Base-by-base conservation (phyloP, 1,140 invertebrate genomes). In the Metopolophium dirhodum region DNA sequence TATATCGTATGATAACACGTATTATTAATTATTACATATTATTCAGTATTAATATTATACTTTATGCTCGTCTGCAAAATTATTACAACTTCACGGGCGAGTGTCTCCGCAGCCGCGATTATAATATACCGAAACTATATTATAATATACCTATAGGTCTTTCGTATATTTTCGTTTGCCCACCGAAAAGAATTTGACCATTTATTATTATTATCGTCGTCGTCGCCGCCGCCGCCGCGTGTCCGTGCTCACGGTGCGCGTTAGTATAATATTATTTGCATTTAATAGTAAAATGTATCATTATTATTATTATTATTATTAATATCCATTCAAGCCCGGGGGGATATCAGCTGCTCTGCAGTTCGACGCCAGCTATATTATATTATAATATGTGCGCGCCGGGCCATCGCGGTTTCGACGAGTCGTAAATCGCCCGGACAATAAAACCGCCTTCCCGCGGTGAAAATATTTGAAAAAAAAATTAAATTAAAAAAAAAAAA, bases 341-440 rank as follows among this genome's bases (percentile, higher is more conserved):
- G 61, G 83, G 83, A 85, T 85, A 85, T 85, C 83, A 11, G 45
- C 41, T 51, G 49, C 14, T 51, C 23, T 77, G 61, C 61, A 77
- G 61, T 77, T 86, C 26, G 85, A 30, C 14, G 85, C 7, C 26
- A 51, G 49, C 49, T 18, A 61, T 61, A 61, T 8, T 61, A 68
- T n/a, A 30, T 30, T 22, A 54, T 54, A 20, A 11, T 68, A 18
- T 18, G n/a, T 68, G n/a, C 22, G 26, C 57, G 30, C 57, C 23
- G 83, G 22, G 26, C 83, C 37, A 30, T 47, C 85, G 37, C 26
- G 41, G 26, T 86, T 86, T 47, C 23, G 85, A 26, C 45, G 30
- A 47, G 41, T n/a, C 85, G 85, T 86, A 86, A 86, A 47, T 86
- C 41, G 61, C 61, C 14, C 11, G 45, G 85, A 86, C 85, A 86